phyloP scores from a whole-genome alignment of 2,888 invertebrate species.

The Melieria crassipennis region DNA sequence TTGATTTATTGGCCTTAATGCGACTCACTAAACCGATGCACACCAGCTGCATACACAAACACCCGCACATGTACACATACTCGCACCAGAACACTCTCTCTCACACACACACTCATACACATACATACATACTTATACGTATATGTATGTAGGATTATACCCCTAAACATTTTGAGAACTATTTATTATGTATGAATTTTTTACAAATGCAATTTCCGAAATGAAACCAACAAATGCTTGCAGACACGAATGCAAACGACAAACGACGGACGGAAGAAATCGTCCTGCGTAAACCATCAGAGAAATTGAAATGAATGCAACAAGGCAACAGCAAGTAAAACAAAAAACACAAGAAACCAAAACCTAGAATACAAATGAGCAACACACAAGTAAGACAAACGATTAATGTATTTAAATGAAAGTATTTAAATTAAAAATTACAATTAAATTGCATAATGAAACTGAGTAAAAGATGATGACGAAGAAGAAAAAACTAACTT shows the following conservation, averaged over 20 bases:
- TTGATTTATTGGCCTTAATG: too few relatives aligned
- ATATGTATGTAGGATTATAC: conserved; percentile 14
- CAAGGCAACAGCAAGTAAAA: conserved; percentile 42
- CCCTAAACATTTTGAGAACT: conserved; percentile 50
- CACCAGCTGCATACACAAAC: conserved; percentile 33
- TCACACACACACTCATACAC: background rate
- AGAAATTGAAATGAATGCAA: conserved; percentile 43
- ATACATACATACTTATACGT: background rate
- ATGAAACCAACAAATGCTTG: conserved; percentile 36
- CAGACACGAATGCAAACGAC: conserved; percentile 36
- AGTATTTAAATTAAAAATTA: conserved; percentile 41
- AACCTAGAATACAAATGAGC: too few relatives aligned
- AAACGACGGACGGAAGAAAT: conserved; percentile 40
- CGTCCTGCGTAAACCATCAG: conserved; percentile 56
- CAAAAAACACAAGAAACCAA: conserved; percentile 28
- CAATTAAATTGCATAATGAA: conserved; percentile 42
- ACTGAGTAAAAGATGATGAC: background rate
- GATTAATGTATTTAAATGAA: conserved; percentile 48
- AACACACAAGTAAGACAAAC: conserved; percentile 18
- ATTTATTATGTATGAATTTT: conserved; percentile 59
- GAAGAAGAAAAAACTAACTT: background rate
- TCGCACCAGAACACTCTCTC: conserved; percentile 7
- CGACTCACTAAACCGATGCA: too few relatives aligned
- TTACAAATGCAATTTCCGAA: conserved; percentile 44
- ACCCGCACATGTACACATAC: conserved; percentile 23